Conservation (phyloP, 2,113 vertebrate genomes). For the Copsychus sechellarum region DNA sequence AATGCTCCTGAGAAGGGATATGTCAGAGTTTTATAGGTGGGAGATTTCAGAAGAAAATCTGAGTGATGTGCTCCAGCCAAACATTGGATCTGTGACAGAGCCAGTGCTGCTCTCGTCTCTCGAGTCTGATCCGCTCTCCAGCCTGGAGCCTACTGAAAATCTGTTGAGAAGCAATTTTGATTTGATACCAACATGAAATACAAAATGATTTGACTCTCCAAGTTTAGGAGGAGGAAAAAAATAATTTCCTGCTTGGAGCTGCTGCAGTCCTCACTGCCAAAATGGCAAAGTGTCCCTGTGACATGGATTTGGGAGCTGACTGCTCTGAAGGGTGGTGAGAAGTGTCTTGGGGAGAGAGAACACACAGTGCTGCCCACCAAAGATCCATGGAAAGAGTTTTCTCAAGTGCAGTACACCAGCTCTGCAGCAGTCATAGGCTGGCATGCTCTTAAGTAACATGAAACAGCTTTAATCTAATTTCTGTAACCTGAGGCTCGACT, state of each 20-base stretch:
- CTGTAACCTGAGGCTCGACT: not conserved
- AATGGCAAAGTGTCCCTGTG: not conserved
- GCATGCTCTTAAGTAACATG: not conserved
- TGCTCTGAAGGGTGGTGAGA: not conserved
- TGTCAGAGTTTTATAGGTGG: constrained; percentile 29
- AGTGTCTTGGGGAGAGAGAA: not conserved
- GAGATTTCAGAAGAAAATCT: constrained; percentile 48
- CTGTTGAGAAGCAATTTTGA: constrained; percentile 56
- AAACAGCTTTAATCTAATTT: not conserved
- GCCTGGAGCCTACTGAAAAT: constrained; percentile 60
- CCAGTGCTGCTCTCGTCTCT: constrained; percentile 54
- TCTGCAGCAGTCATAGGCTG: not conserved
- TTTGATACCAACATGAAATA: constrained; percentile 44
- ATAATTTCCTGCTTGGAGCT: not conserved
- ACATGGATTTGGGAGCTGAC: not conserved
- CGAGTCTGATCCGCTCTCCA: constrained; percentile 57
- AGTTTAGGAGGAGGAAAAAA: constrained; percentile 1
- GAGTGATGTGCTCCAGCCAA: constrained; percentile 50
- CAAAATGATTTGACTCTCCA: constrained; percentile 42
- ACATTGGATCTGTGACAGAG: constrained; percentile 36
- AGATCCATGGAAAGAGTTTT: not conserved
- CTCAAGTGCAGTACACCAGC: not conserved
- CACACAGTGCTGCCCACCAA: not conserved
- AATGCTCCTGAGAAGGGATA: not conserved
- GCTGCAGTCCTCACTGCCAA: constrained; percentile 8